Base-by-base conservation (phyloP, 1,140 invertebrate species). In the Apis laboriosa region DNA sequence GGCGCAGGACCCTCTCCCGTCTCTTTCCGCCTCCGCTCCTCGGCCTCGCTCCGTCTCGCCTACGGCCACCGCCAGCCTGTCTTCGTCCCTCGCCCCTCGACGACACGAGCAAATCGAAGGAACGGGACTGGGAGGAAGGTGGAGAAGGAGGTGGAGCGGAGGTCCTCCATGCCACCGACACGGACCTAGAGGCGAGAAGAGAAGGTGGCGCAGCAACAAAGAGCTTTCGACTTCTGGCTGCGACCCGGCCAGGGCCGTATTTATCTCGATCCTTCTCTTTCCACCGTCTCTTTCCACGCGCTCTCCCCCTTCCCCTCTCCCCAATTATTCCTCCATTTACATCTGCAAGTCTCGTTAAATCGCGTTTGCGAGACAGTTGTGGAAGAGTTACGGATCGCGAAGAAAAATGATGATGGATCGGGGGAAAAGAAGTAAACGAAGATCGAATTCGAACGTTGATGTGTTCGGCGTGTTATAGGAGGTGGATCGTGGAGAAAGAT, bases 181-280 rank as follows among this genome's bases (percentile, higher is more conserved):
- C 84, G 86, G 86, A 89, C 88, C 85, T 86, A 86, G 90, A 92
- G 92, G 92, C 90, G 92, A 92, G 92, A 92, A 92, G 91, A 92
- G 91, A 91, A 92, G 92, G 92, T 92, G 92, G 90, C 90, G 90
- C 90, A 91, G 90, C 92, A 92, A 92, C 91, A 92, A 92, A 92
- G 92, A 92, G 91, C 90, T 91, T 91, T 90, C 79, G 90, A 92
- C 91, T 92, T 91, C 91, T 92, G 91, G 89, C 87, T 87, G 60
- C 85, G 84, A 84, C 70, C 84, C 80, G 77, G 70, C 83, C 89
- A 92, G 91, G 91, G 91, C 88, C 90, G 90, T 86, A 86, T 56
- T 67, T 53, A 76, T 60, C 34, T 51, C 68, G 8, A 60, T 34
- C 12, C 13, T 19, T 24, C 55, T 15, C 28, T 43, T 43, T 74